These are phyloP conservation scores for Pterostichus madidus DNA, from an alignment of 2,888 invertebrate genomes.

Conservation along the genomic window DNA sequence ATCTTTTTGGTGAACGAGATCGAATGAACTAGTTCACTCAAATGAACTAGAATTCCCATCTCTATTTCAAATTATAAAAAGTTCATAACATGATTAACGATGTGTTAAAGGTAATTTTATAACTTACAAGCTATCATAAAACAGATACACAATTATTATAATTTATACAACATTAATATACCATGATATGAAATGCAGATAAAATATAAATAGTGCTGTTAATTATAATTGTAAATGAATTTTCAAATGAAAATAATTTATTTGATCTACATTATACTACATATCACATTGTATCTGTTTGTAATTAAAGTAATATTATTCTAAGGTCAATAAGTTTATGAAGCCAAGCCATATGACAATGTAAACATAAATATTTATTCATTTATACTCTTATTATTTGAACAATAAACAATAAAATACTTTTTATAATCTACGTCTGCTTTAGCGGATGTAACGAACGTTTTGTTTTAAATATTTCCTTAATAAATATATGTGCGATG, in stretches of 20 bases:
- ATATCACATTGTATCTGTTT: neutral
- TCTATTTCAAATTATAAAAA: too few relatives aligned
- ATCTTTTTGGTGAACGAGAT: too few relatives aligned
- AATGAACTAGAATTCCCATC: too few relatives aligned
- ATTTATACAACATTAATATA: neutral
- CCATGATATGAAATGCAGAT: constrained; percentile 8
- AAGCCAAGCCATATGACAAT: neutral
- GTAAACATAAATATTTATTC: constrained; percentile 1
- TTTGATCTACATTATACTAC: neutral
- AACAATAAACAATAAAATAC: constrained; percentile 3
- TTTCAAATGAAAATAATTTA: neutral
- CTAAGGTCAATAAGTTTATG: neutral
- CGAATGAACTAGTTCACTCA: too few relatives aligned
- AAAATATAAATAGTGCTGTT: neutral
- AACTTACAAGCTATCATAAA: too few relatives aligned
- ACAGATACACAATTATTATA: too few relatives aligned
- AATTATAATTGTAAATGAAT: neutral
- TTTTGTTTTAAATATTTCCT: neutral
- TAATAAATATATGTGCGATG: neutral
- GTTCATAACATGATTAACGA: too few relatives aligned
- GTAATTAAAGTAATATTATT: neutral
- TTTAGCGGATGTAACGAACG: too few relatives aligned
- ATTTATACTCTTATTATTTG: neutral
- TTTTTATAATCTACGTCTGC: too few relatives aligned
- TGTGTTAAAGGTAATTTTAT: too few relatives aligned